These are phyloP conservation scores for Drosophila conformis DNA, from an alignment of 2,888 invertebrate genomes.

Conservation along the genomic window DNA sequence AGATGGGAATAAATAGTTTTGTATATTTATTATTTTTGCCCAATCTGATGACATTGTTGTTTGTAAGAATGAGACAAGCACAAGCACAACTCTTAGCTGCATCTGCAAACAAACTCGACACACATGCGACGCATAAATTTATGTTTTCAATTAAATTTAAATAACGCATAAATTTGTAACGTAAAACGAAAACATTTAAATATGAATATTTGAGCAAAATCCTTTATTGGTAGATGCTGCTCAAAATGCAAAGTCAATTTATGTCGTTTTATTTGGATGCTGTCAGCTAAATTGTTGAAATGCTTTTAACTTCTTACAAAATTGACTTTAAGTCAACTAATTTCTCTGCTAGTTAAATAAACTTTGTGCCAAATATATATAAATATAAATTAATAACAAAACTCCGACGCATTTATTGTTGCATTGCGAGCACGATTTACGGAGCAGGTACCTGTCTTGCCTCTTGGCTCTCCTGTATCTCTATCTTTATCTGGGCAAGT, in stretches of 20 bases:
- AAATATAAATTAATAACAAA: background rate
- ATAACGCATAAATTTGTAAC: conserved; percentile 23
- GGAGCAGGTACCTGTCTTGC: conserved; percentile 77
- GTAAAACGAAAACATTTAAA: conserved; percentile 5
- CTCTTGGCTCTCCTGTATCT: conserved; percentile 36
- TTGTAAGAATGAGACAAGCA: background rate
- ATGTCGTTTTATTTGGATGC: background rate
- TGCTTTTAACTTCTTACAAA: background rate
- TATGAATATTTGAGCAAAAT: background rate
- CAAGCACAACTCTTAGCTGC: background rate
- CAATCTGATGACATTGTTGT: no score
- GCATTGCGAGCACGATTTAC: conserved; percentile 59
- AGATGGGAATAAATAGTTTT: background rate
- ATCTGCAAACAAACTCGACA: conserved; percentile 15
- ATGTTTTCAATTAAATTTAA: conserved; percentile 33
- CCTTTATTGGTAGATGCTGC: background rate
- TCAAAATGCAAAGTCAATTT: background rate
- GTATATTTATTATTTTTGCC: background rate
- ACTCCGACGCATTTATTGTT: conserved; percentile 72
- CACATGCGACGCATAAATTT: conserved; percentile 14
- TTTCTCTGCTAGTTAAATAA: conserved; percentile 18
- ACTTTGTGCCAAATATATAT: conserved; percentile 58
- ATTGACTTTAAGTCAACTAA: background rate
- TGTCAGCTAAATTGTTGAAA: background rate
- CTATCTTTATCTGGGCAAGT: conserved; percentile 47